These are phyloP conservation scores for Drosophila sechellia DNA, from an alignment of 1,140 invertebrate species.

Conservation along the genomic window DNA sequence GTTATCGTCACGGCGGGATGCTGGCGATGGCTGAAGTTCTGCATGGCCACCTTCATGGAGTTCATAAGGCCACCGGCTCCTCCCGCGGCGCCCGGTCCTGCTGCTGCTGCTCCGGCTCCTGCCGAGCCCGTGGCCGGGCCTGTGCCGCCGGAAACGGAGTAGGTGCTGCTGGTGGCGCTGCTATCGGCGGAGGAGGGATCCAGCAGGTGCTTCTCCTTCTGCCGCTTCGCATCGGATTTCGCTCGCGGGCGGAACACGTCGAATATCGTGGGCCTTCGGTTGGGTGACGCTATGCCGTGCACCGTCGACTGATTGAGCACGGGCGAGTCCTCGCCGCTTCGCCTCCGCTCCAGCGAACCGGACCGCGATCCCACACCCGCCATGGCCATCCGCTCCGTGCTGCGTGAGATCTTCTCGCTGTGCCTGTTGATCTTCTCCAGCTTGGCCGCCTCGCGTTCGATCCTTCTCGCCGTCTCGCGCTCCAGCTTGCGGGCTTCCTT, in stretches of 20 bases:
- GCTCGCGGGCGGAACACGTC: constrained; percentile 93
- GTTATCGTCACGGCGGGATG: constrained; percentile 84
- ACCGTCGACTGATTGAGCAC: constrained; percentile 85
- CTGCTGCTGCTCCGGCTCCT: constrained; percentile 46
- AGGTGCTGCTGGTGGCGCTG: constrained; percentile 83
- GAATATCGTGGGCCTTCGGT: constrained; percentile 90
- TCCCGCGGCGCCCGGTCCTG: constrained; percentile 60
- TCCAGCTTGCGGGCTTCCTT: constrained; percentile 82
- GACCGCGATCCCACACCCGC: constrained; percentile 66
- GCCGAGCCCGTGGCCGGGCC: constrained; percentile 47
- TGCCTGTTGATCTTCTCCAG: constrained; percentile 82
- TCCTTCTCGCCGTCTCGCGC: constrained; percentile 73
- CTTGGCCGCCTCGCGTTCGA: constrained; percentile 81
- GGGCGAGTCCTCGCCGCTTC: constrained; percentile 85
- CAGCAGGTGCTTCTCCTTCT: constrained; percentile 85
- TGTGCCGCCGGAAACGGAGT: constrained; percentile 68
- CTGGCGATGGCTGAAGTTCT: constrained; percentile 87
- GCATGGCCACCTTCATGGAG: constrained; percentile 91
- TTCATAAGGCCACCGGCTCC: constrained; percentile 88
- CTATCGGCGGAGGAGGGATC: constrained; percentile 79
- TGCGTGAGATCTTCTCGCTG: constrained; percentile 83
- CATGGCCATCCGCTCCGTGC: constrained; percentile 77
- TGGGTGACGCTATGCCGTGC: constrained; percentile 87
- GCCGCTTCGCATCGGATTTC: constrained; percentile 90
- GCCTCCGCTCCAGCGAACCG: constrained; percentile 86